Evolutionary conservation across 2,797 vertebrate genomes (phyloP).

Genomic region (Aeoliscus strigatus): DNA sequence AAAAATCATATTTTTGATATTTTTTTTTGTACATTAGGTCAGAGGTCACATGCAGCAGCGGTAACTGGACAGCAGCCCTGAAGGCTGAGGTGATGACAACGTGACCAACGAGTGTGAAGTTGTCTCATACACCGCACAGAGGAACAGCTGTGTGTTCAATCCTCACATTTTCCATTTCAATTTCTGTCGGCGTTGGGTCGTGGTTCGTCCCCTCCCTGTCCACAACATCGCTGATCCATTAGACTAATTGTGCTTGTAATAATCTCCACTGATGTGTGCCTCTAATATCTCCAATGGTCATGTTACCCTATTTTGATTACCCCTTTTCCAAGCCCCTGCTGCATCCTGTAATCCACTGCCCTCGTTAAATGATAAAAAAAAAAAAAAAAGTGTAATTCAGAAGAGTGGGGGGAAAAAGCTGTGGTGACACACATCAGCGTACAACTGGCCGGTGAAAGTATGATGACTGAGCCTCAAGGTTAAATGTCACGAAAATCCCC

Average conservation of each 20-base stretch:
- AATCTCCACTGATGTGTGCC: slow-evolving; percentile 77
- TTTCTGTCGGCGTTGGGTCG: slow-evolving; percentile 16
- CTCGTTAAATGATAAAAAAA: slow-evolving; percentile 54
- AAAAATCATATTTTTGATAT: too few species aligned
- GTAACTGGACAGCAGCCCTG: slow-evolving; percentile 27
- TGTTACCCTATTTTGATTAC: slow-evolving; percentile 80
- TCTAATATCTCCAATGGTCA: slow-evolving; percentile 75
- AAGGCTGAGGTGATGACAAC: slow-evolving; percentile 19
- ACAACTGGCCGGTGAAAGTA: slow-evolving; percentile 57
- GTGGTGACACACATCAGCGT: slow-evolving; percentile 54
- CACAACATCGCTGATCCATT: slow-evolving; percentile 74
- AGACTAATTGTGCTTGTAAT: slow-evolving; percentile 81
- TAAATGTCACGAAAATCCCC: slow-evolving; percentile 61
- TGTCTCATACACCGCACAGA: slow-evolving; percentile 27
- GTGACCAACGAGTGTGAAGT: slow-evolving; percentile 26
- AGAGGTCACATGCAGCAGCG: slow-evolving; percentile 6
- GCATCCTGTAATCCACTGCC: slow-evolving; percentile 67
- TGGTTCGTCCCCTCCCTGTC: slow-evolving; percentile 44
- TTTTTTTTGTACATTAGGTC: slow-evolving; percentile 20
- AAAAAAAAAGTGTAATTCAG: slow-evolving; percentile 67
- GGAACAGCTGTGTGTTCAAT: slow-evolving; percentile 66
- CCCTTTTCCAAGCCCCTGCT: slow-evolving; percentile 66
- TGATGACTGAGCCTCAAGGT: slow-evolving; percentile 64
- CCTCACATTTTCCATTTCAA: slow-evolving; percentile 60
- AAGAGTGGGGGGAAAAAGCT: slow-evolving; percentile 58